phyloP scores from a whole-genome alignment of 2,113 vertebrate species.

The Donacobius atricapilla region DNA sequence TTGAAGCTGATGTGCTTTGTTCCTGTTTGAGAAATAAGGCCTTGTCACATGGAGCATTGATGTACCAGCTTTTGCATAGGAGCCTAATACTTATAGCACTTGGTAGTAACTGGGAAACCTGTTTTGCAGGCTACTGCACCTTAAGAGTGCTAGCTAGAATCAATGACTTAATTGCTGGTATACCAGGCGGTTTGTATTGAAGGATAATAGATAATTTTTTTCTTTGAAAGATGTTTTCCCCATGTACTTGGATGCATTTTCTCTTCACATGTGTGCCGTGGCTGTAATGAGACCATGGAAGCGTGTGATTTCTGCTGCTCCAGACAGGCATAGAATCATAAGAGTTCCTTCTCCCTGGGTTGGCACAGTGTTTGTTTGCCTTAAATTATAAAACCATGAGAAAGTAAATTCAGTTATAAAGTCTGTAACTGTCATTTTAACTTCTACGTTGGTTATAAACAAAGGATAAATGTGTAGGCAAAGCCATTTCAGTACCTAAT shows the following conservation, averaged over 20 bases:
- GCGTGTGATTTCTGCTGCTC: neutral
- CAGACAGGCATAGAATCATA: neutral
- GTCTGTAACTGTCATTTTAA: neutral
- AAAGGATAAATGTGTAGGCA: neutral
- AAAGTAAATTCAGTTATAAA: neutral
- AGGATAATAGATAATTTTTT: neutral
- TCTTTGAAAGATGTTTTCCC: neutral
- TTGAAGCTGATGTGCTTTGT: neutral
- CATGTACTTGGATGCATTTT: neutral
- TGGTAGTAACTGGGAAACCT: neutral
- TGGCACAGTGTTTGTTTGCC: neutral
- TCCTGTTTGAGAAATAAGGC: neutral
- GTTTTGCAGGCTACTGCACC: neutral
- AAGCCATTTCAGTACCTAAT: neutral
- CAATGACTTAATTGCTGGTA: neutral
- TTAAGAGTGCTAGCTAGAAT: neutral
- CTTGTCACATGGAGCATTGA: rapidly evolving
- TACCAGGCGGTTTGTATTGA: neutral
- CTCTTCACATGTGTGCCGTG: neutral
- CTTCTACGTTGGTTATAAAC: neutral
- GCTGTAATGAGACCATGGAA: neutral
- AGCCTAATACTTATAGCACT: neutral
- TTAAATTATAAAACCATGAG: neutral
- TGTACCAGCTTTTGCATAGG: neutral
- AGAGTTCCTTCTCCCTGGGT: neutral